Evolutionary conservation across 2,797 vertebrate species (phyloP).

Genomic region (Acrossocheilus fasciatus): DNA sequence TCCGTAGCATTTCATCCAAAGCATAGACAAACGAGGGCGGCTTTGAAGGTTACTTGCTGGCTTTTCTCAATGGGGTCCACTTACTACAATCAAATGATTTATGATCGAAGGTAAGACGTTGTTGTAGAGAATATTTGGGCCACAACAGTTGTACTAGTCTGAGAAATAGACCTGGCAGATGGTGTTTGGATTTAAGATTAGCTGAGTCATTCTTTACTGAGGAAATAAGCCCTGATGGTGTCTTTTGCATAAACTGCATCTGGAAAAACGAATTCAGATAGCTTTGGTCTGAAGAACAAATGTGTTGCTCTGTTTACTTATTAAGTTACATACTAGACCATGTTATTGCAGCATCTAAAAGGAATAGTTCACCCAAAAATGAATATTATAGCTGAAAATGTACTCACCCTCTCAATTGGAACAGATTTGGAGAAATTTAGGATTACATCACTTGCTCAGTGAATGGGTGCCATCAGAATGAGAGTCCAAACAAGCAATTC

Average conservation of each 20-base stretch:
- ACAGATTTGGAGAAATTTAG: not conserved
- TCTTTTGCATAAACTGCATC: conserved; percentile 26
- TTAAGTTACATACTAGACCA: not conserved
- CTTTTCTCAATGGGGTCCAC: not conserved
- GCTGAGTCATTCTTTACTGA: conserved; percentile 28
- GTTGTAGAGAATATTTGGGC: conserved; percentile 26
- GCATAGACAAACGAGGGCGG: not conserved
- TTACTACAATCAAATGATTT: conserved; percentile 22
- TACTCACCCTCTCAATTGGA: not conserved
- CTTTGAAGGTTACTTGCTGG: not conserved
- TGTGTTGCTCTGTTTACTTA: not conserved
- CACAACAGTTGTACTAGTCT: conserved; percentile 14
- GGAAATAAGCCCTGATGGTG: conserved; percentile 10
- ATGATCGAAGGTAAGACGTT: not conserved
- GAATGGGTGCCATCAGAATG: not conserved
- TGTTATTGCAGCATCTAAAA: not conserved
- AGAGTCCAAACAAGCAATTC: not conserved
- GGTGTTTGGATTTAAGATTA: conserved; percentile 46
- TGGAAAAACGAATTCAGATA: conserved; percentile 1
- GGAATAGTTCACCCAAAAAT: not conserved
- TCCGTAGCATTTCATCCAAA: conserved; percentile 6
- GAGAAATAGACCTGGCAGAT: conserved; percentile 29
- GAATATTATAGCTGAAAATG: not conserved
- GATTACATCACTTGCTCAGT: not conserved
- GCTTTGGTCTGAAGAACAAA: not conserved